Base-by-base conservation (phyloP, 2,113 vertebrate species). In the Sander lucioperca region DNA sequence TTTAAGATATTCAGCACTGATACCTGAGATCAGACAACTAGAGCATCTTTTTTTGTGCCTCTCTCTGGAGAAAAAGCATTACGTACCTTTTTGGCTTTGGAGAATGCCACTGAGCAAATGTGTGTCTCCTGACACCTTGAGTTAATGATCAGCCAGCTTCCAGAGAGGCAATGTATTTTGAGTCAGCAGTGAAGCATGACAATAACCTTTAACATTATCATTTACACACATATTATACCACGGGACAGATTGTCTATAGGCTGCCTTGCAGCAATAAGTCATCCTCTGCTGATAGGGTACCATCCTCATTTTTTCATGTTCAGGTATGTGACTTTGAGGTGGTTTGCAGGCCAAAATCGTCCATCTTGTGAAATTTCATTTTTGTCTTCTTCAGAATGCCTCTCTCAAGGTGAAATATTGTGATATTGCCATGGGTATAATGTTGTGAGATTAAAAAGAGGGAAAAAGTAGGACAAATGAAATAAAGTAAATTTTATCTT, bases 141-240 rank as follows among this genome's bases (percentile, higher is more conserved):
- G 85, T 94, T 94, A 94, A 94, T 90, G 91, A 94, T 94, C 89
- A 92, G 84, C 90, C 83, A 25, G 86, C 83, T 92, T 88, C 89
- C 80, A 87, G 53, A 83, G 81, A 89, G 83, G 83, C 84, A 61
- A 89, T 89, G 90, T 84, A 89, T 92, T 92, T 84, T 91, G 89
- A 90, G 88, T 91, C 78, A 56, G 27, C 87, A 76, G 73, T 36
- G 82, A 92, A 93, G 92, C 92, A 74, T 94, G 93, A 94, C 88
- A 94, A 93, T 94, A 95, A 94, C 94, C 93, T 95, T 94, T 95
- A 93, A 89, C 89, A 89, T 91, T 94, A 92, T 91, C 88, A 91
- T 93, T 94, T 95, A 93, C 90, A 90, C 87, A 86, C 82, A 81
- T 77, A 92, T 92, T 93, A 94, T 89, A 86, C 82, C 45, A 71